Base-by-base conservation (phyloP, 2,797 vertebrate species). In the Coranthus polyacanthus region DNA sequence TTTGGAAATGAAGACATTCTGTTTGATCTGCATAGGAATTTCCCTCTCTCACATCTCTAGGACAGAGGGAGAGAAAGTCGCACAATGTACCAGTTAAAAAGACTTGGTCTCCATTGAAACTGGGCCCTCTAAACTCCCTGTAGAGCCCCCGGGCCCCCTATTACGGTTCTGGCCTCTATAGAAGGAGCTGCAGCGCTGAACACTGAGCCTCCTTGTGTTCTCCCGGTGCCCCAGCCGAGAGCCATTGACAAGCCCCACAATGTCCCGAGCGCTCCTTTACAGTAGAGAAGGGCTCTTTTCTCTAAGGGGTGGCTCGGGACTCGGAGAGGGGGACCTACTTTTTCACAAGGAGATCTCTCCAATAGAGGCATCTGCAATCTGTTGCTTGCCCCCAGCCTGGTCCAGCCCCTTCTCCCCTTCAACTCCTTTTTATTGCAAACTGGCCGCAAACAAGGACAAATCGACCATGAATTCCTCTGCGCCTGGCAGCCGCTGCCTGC, bases 301-400 rank as follows among this genome's bases (percentile, higher is more conserved):
- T 89, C 81, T 85, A 51, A 75, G 78, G 87, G 85, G 83, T 81
- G 87, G 84, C 79, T 84, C 73, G 26, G 82, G 82, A 86, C 72
- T 73, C 57, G 42, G 76, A 83, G 78, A 81, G 81, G 78, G 81
- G 79, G 75, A 83, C 81, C 79, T 58, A 75, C 57, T 88, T 87
- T 89, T 89, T 87, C 79, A 87, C 80, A 85, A 86, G 83, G 72
- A 86, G 64, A 61, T 75, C 84, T 82, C 80, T 89, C 89, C 88
- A 92, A 91, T 83, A 89, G 90, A 89, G 81, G 90, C 92, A 93
- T 93, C 89, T 92, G 89, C 87, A 92, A 90, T 92, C 87, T 90
- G 88, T 83, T 81, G 84, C 90, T 76, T 84, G 73, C 82, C 84
- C 87, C 81, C 63, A 80, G 75, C 85, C 68, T 11, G 20, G 72